phyloP scores from a whole-genome alignment of 2,888 invertebrate species.

The Herminia tarsipennalis region DNA sequence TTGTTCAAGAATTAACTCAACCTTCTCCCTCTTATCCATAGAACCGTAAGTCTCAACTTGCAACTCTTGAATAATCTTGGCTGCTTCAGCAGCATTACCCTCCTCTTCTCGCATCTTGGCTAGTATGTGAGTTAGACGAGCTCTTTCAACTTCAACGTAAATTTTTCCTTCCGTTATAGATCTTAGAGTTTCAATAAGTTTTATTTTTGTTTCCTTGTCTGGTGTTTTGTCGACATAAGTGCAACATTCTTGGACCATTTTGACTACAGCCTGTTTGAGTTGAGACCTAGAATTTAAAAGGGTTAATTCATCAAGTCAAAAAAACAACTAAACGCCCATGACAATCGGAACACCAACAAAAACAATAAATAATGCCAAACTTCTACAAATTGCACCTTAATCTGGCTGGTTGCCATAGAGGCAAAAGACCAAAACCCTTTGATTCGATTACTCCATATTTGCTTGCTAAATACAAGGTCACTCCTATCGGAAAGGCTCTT shows the following conservation, averaged over 20 bases:
- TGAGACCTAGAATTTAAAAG: constrained; percentile 88
- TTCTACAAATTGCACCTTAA: too few species aligned
- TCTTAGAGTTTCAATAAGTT: constrained; percentile 97
- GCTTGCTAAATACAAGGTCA: too few species aligned
- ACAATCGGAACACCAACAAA: too few species aligned
- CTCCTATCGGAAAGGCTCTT: too few species aligned
- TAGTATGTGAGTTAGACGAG: constrained; percentile 95
- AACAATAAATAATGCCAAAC: too few species aligned
- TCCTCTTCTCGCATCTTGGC: constrained; percentile 94
- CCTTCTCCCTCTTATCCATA: constrained; percentile 99
- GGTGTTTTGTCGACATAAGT: constrained; percentile 97
- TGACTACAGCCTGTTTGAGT: constrained; percentile 98
- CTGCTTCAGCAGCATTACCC: constrained; percentile 94
- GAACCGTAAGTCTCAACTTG: constrained; percentile 99
- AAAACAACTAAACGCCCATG: too few species aligned
- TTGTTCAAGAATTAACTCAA: constrained; percentile 98
- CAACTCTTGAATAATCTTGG: constrained; percentile 97
- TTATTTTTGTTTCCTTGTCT: constrained; percentile 95
- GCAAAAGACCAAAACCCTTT: too few species aligned
- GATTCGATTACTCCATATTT: too few species aligned
- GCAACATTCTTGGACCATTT: constrained; percentile 98
- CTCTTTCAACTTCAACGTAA: constrained; percentile 99
- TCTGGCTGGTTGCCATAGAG: too few species aligned
- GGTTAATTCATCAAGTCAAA: neutral
- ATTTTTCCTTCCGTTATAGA: constrained; percentile 99